Percentiles rank a stretch among this genome's conserved stretches.
Evolutionary conservation across 2,797 vertebrate genomes (phyloP).

Genomic region (Mionectes olivaceus): DNA sequence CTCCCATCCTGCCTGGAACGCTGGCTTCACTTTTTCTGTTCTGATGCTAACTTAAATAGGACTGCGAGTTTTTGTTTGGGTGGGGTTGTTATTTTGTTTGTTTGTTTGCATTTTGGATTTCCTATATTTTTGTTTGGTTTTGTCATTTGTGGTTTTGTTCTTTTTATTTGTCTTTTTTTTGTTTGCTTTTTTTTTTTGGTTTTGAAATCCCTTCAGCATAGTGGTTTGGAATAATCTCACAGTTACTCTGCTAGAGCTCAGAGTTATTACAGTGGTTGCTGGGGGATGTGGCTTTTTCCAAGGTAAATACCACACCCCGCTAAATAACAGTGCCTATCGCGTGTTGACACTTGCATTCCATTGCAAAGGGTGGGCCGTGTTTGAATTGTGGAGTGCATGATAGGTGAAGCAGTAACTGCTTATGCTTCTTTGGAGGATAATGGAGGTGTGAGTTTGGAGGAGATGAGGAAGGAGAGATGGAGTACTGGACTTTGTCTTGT

Average conservation of each 20-base stretch:
- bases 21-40: not conserved
- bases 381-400: not conserved
- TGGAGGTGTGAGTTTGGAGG: not conserved
- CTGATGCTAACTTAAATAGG: not conserved
- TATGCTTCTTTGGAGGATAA: not conserved
- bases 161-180: not conserved
- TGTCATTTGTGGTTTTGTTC: not conserved
- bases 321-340: not conserved
- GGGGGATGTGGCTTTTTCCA: slow-evolving; percentile 69
- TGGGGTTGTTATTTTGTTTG: not conserved
- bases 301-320: slow-evolving; percentile 61
- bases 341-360: slow-evolving; percentile 63
- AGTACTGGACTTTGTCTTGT: slow-evolving; percentile 23
- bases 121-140: not conserved
- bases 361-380: slow-evolving; percentile 43
- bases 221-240: slow-evolving; percentile 15
- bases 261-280: slow-evolving; percentile 52
- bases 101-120: not conserved
- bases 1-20: not conserved
- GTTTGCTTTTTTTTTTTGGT: not conserved
- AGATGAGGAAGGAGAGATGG: not conserved
- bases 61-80: not conserved
- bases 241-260: not conserved
- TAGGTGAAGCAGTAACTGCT: slow-evolving; percentile 7
- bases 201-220: not conserved